Base-by-base conservation (phyloP, 2,888 invertebrate species). In the Petrophora chlorosata region DNA sequence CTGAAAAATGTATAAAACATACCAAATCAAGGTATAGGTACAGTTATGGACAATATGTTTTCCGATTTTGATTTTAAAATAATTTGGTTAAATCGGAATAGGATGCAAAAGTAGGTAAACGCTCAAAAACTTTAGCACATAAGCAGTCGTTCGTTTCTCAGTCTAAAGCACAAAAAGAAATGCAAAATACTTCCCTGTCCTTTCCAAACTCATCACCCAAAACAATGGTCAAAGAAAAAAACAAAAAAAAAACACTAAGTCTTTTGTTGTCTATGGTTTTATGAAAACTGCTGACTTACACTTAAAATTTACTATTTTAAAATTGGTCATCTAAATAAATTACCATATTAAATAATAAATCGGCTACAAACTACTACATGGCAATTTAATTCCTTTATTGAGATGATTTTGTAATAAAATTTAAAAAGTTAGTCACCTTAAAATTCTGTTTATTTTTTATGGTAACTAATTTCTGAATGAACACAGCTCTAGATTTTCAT, bases 91-190 rank as follows among this genome's bases (percentile, higher is more conserved):
- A 33, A 38, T 35, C 61, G 48, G 53, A 49, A 41, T 44, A 51
- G 16, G 28, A 41, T 52, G 50, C 36, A 41, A 35, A 47, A 12
- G 38, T 44, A 44, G 39, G 65, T 69, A 75, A 71, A 78, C 56
- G 53, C 62, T 73, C 70, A 68, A 74, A 82, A 79, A 79, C 47
- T 79, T 85, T 84, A 85, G 85, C 85, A 84, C 85, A 76, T 67
- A 66, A 72, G 60, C 82, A 84, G 82, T 84, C 81, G 65, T 63
- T 70, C 55, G 61, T 66, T 65, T 53, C 61, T 83, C 81, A 85
- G 82, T 83, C 82, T 72, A 69, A 70, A 76, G 66, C 68, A 72
- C 71, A 66, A 66, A 40, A 78, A 71, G 59, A 81, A 84, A 84
- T 84, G 83, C 83, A 76, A 49, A 29, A 54, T 22, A 56, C 56